These are phyloP conservation scores for Telenomus remus DNA, from an alignment of 1,140 invertebrate genomes.

Conservation along the genomic window DNA sequence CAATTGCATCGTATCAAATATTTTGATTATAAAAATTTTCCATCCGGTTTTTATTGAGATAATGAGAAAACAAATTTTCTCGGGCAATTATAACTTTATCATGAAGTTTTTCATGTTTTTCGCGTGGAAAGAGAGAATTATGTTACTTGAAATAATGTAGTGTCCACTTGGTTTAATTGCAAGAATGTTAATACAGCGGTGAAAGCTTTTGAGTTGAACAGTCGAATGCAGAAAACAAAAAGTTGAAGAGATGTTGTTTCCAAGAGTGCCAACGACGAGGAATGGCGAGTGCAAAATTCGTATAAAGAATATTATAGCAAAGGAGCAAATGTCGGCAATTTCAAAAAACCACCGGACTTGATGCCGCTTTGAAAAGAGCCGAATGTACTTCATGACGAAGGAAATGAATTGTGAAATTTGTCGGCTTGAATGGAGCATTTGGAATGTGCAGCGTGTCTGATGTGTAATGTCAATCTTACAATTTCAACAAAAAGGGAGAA, in stretches of 20 bases:
- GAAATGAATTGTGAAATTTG: conserved; percentile 39
- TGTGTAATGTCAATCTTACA: too few relatives aligned
- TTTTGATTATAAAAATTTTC: background rate
- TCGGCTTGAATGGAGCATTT: conserved; percentile 18
- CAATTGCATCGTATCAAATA: too few relatives aligned
- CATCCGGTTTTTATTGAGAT: background rate
- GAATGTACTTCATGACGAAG: conserved; percentile 20
- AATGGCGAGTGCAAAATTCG: conserved; percentile 31
- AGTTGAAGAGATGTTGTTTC: conserved; percentile 14
- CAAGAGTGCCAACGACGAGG: conserved; percentile 17
- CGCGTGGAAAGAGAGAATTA: background rate
- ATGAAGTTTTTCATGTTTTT: too few relatives aligned
- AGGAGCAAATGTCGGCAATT: conserved; percentile 52
- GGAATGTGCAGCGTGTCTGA: too few relatives aligned
- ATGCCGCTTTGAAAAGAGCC: conserved; percentile 35
- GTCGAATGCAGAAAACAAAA: background rate
- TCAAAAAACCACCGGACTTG: conserved; percentile 44
- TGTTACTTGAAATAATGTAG: background rate
- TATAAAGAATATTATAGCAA: background rate
- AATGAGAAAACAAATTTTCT: too few relatives aligned
- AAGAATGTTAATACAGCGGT: background rate
- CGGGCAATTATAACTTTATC: too few relatives aligned
- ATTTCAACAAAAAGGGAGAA: too few relatives aligned
- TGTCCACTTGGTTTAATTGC: background rate
- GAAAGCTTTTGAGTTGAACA: conserved; percentile 4